Base-by-base conservation (phyloP, 2,888 invertebrate genomes). In the Cylindroiulus punctatus region DNA sequence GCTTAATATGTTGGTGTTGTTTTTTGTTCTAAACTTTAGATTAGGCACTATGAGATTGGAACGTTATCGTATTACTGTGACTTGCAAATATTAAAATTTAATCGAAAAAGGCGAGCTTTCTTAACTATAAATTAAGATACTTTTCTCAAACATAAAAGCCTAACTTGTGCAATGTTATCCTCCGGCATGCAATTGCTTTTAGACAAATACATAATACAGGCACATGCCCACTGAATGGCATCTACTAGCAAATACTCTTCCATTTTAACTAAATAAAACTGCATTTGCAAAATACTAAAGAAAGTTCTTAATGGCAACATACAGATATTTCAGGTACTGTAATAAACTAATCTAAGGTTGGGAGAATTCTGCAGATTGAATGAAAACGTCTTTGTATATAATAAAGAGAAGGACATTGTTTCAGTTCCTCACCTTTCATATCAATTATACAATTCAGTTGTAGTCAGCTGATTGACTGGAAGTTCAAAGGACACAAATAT, bases 31-130 rank as follows among this genome's bases (percentile, higher is more conserved):
- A 76, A 30, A 26, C 0, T 26, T 36, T 8, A 42, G 40, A 32
- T 83, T 83, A 83, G 83, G 83, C 83, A 83, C 83, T 83, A 83
- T 40, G n/a, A 83, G 40, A 83, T 14, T 40, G 19, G 30, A 30
- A 26, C 76, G 17, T 17, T 30, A 30, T 76, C 76, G 14, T 30
- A 76, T 76, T 76, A 76, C 30, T 30, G 76, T 30, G 76, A 76
- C 26, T 76, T 76, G 32, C 14, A 76, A 76, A 76, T 76, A 76
- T 76, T 26, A 30, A 76, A 76, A 76, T 5, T 57, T 7, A 65
- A 76, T 30, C 32, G 30, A 10, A 76, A 76, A 76, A 26, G 26
- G 30, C 30, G 17, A 76, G 76, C 32, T 30, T 14, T 76, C 30
- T 76, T 17, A n/a, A 76, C 30, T 76, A 76, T 26, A 26, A 1